phyloP scores from a whole-genome alignment of 2,113 vertebrate species.

The Tamias sibiricus region DNA sequence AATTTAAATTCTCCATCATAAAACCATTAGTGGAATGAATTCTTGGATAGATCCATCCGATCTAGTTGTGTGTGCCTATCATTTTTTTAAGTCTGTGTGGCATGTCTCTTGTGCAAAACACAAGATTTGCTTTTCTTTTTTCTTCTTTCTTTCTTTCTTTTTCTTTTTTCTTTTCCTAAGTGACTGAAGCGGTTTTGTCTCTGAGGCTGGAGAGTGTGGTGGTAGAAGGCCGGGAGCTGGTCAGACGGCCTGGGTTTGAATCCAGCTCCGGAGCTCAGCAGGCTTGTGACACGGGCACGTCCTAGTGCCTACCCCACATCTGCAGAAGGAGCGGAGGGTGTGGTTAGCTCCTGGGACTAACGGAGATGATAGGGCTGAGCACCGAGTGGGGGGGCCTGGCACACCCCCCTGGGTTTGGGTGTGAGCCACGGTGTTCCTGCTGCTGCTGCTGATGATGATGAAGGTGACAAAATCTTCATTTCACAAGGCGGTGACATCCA shows the following conservation, averaged over 20 bases:
- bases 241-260: background rate
- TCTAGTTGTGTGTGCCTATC: background rate
- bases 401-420: background rate
- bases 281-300: background rate
- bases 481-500: background rate
- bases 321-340: background rate
- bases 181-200: background rate
- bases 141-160: background rate
- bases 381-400: too few species aligned
- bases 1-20: background rate
- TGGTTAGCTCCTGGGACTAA: background rate
- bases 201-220: background rate
- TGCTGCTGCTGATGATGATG: background rate
- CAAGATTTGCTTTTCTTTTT: background rate
- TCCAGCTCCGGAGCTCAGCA: background rate
- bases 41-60: background rate
- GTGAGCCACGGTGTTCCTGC: too few species aligned
- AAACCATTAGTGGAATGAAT: background rate
- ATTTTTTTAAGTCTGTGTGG: background rate
- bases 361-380: background rate
- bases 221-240: background rate
- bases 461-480: background rate
- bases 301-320: too few species aligned
- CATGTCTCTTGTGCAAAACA: background rate
- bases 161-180: background rate